Evolutionary conservation across 2,113 vertebrate genomes (phyloP).

Genomic region (Burhinus bistriatus): DNA sequence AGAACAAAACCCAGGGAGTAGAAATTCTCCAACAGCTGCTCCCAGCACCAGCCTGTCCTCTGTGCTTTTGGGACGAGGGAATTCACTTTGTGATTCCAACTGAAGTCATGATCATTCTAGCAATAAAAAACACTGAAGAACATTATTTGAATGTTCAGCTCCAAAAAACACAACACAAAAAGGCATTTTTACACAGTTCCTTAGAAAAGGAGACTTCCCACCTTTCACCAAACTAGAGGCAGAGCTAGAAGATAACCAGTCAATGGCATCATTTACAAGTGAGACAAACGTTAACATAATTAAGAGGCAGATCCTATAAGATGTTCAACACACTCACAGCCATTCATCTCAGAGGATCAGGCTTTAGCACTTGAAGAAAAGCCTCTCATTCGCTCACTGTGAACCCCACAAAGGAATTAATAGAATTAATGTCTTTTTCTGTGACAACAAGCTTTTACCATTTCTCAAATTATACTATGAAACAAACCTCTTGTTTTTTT

Average conservation of each 20-base stretch:
- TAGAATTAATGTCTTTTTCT: background rate
- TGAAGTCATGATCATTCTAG: background rate
- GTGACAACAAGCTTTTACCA: background rate
- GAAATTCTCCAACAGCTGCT: background rate
- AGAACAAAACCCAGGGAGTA: background rate
- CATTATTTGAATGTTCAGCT: background rate
- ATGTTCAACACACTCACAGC: background rate
- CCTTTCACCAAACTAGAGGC: background rate
- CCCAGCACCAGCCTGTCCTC: background rate
- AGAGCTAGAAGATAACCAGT: background rate
- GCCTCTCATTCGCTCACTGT: background rate
- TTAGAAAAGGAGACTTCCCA: background rate
- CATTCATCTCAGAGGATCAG: background rate
- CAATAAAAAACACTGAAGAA: background rate
- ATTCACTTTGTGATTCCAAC: background rate
- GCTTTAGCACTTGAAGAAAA: background rate
- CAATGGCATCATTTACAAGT: background rate
- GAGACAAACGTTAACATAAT: background rate
- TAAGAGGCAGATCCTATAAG: background rate
- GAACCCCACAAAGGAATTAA: background rate
- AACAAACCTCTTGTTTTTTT: background rate
- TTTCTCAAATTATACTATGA: background rate
- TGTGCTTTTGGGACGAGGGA: background rate
- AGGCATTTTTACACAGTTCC: background rate
- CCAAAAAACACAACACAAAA: background rate